These are phyloP conservation scores for Diplazon laetatorius DNA, from an alignment of 2,888 invertebrate genomes.

Conservation along the genomic window DNA sequence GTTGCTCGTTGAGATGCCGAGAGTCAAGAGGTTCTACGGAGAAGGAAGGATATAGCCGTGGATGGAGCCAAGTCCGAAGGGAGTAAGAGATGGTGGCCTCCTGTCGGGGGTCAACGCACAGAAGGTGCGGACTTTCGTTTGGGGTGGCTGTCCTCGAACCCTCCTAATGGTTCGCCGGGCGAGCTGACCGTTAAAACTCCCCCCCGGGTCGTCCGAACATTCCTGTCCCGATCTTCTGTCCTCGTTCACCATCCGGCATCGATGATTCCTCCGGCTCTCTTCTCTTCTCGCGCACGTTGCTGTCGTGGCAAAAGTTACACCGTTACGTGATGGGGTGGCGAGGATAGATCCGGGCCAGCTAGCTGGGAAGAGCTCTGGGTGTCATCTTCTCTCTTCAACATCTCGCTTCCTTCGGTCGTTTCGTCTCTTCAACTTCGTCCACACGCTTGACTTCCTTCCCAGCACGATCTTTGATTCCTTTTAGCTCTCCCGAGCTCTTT, in stretches of 20 bases:
- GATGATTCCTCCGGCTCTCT: slow-evolving; percentile 13
- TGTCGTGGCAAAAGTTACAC: slow-evolving; percentile 77
- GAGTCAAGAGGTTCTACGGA: slow-evolving; percentile 36
- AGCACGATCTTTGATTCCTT: slow-evolving; percentile 46
- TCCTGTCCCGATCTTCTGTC: slow-evolving; percentile 35
- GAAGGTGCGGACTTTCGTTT: slow-evolving; percentile 52
- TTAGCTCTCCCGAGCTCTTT: slow-evolving; percentile 24
- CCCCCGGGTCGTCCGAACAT: slow-evolving; percentile 71
- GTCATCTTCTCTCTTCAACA: slow-evolving; percentile 5
- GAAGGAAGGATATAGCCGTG: slow-evolving; percentile 17
- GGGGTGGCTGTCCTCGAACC: slow-evolving; percentile 54
- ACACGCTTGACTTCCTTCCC: slow-evolving; percentile 42
- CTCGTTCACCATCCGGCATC: slow-evolving; percentile 21
- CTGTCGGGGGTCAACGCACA: slow-evolving; percentile 41
- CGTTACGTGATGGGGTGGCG: slow-evolving; percentile 78
- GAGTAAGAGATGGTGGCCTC: slow-evolving; percentile 37
- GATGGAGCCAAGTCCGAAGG: slow-evolving; percentile 31
- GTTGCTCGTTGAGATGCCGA: slow-evolving; percentile 25
- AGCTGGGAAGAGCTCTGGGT: no score
- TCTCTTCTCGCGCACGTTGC: slow-evolving; percentile 63
- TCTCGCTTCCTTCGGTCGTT: slow-evolving; percentile 31
- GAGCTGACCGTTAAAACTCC: slow-evolving; percentile 80
- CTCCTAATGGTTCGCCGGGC: slow-evolving; percentile 69
- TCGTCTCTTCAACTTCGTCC: slow-evolving; percentile 8
- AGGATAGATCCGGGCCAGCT: slow-evolving; percentile 68